These are phyloP conservation scores for Aptenodytes patagonicus DNA, from an alignment of 2,113 vertebrate genomes.

Conservation along the genomic window DNA sequence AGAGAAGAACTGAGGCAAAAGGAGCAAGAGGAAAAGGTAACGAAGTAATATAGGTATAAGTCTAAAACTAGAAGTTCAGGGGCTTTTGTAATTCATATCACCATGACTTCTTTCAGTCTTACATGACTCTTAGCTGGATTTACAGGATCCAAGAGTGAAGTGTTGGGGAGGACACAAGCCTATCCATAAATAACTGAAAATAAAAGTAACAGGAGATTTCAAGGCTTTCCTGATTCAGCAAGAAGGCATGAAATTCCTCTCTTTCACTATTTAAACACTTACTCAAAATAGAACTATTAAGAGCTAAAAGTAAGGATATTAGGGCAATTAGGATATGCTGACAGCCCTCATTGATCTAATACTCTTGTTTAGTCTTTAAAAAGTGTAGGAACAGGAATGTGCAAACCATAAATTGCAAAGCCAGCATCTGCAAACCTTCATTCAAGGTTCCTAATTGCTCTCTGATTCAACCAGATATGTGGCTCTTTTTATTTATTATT, in stretches of 20 bases:
- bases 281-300: neutral
- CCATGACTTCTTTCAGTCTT: neutral
- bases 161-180: neutral
- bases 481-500: slow-evolving; percentile 1
- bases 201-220: neutral
- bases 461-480: neutral
- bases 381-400: neutral
- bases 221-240: neutral
- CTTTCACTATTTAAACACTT: neutral
- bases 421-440: slow-evolving; percentile 21
- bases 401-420: neutral
- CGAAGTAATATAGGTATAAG: neutral
- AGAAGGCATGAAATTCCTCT: neutral
- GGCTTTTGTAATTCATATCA: neutral
- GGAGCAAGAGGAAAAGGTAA: neutral
- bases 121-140: neutral
- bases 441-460: neutral
- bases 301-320: neutral
- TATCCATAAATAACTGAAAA: neutral
- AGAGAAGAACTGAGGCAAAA: neutral
- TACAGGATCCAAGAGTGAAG: neutral
- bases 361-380: neutral
- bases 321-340: neutral
- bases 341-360: neutral
- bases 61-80: neutral